Evolutionary conservation across 2,888 invertebrate species (phyloP).

Genomic region (Eristalis intricaria): DNA sequence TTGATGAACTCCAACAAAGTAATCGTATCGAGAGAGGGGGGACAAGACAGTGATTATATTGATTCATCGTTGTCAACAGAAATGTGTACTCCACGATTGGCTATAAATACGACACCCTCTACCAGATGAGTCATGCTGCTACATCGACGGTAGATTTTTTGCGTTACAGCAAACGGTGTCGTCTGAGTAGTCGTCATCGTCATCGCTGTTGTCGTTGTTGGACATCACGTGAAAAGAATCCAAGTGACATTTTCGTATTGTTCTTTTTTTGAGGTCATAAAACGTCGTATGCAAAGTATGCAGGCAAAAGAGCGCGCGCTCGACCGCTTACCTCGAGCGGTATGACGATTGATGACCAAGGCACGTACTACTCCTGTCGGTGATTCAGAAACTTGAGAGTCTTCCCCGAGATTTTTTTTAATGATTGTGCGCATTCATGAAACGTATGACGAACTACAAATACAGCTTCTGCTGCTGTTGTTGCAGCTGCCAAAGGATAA

Average conservation of each 20-base stretch:
- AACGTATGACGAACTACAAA: constrained; percentile 58
- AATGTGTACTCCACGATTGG: constrained; percentile 44
- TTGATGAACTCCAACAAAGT: constrained; percentile 34
- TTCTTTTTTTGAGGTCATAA: constrained; percentile 57
- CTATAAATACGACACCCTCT: constrained; percentile 48
- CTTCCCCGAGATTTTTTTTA: constrained; percentile 66
- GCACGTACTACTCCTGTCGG: constrained; percentile 51
- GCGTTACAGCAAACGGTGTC: constrained; percentile 67
- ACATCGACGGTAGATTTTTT: constrained; percentile 19
- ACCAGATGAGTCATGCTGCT: constrained; percentile 53
- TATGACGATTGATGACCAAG: constrained; percentile 68
- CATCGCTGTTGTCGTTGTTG: constrained; percentile 5
- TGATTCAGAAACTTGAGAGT: constrained; percentile 61
- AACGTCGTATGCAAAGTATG: constrained; percentile 68
- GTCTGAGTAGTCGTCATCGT: constrained; percentile 22
- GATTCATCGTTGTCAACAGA: constrained; percentile 65
- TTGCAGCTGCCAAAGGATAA: constrained; percentile 56
- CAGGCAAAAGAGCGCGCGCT: constrained; percentile 40
- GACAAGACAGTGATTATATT: constrained; percentile 50
- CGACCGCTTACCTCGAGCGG: constrained; percentile 25
- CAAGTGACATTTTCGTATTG: constrained; percentile 65
- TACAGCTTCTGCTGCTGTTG: constrained; percentile 10
- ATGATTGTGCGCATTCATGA: constrained; percentile 67
- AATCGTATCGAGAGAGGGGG: constrained; percentile 15
- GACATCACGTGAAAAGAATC: constrained; percentile 68